These are phyloP conservation scores for Dexiosoma caninum DNA, from an alignment of 2,888 invertebrate species.

Conservation along the genomic window DNA sequence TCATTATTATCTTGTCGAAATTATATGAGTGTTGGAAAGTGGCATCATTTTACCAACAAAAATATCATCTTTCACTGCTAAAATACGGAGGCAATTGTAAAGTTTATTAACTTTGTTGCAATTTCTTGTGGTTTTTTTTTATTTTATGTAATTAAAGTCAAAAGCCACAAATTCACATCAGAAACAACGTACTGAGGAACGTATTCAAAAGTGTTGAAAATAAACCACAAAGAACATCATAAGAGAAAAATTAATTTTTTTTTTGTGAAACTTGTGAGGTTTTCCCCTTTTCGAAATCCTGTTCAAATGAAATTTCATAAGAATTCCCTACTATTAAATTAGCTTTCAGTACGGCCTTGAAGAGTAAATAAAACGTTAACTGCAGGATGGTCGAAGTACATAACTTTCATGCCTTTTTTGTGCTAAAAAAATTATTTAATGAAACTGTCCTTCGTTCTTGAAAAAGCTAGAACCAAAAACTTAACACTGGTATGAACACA, in stretches of 20 bases:
- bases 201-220: conserved; percentile 4
- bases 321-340: conserved; percentile 3
- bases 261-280: conserved; percentile 2
- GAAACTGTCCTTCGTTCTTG: too few relatives aligned
- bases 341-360: conserved; percentile 1
- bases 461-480: too few relatives aligned
- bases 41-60: neutral
- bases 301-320: neutral
- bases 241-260: conserved; percentile 1
- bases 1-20: too few relatives aligned
- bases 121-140: conserved; percentile 21
- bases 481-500: too few relatives aligned
- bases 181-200: conserved; percentile 18
- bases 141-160: conserved; percentile 31
- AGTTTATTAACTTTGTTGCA: conserved; percentile 20
- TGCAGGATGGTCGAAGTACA: too few relatives aligned
- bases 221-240: neutral
- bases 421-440: too few relatives aligned
- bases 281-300: neutral
- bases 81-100: neutral
- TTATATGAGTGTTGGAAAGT: too few relatives aligned
- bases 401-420: too few relatives aligned
- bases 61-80: neutral
- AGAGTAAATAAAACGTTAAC: neutral
- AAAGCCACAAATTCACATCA: conserved; percentile 46